Evolutionary conservation across 1,140 invertebrate genomes (phyloP), one percentile per base, ranked within the genome.

Genomic region (Zaprionus camerounensis): DNA sequence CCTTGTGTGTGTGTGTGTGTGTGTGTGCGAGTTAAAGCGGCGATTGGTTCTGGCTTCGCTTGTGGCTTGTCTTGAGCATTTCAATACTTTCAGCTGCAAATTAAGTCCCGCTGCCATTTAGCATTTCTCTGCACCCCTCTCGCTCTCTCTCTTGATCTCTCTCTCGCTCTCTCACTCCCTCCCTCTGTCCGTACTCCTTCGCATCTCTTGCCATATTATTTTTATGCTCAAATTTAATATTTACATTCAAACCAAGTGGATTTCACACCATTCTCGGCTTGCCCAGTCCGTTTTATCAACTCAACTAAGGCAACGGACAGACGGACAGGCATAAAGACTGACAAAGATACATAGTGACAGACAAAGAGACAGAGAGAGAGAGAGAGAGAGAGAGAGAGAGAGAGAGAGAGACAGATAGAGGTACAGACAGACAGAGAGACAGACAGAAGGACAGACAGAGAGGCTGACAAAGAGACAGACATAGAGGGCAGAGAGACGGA

Each of bases 151-250:
- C n/a, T 7, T 24, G 24, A 24, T 5, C 17, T 5, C 12, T 9
- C 31, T 15, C n/a, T 22, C 13, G 1, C 15, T 24, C 17, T 70
- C 56, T 75, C 53, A 20, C 17, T 22, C 3, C 7, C 11, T 5
- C 26, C 31, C 2, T n/a, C 20, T 38, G 5, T 49, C 70, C 64
- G 20, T 11, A 5, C 28, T 34, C 11, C 26, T 4, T 13, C 22
- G 24, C 34, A 20, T 76, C 34, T 11, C 12, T 59, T 9, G 66
- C n/a, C 66, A 66, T 68, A 85, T 82, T 87, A 86, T 85, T 85
- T 87, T 87, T 80, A 87, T 83, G 82, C 83, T 34, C 80, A 86
- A 88, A 86, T 86, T 86, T 86, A 86, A 86, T 86, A 86, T 86
- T 86, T 83, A 86, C 84, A 86, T 86, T 88, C 80, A 82, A 73